A percentile compares a stretch with the other conserved stretches of the same genome.
phyloP scores from a whole-genome alignment of 2,113 vertebrate genomes.

The Lepisosteus osseus region DNA sequence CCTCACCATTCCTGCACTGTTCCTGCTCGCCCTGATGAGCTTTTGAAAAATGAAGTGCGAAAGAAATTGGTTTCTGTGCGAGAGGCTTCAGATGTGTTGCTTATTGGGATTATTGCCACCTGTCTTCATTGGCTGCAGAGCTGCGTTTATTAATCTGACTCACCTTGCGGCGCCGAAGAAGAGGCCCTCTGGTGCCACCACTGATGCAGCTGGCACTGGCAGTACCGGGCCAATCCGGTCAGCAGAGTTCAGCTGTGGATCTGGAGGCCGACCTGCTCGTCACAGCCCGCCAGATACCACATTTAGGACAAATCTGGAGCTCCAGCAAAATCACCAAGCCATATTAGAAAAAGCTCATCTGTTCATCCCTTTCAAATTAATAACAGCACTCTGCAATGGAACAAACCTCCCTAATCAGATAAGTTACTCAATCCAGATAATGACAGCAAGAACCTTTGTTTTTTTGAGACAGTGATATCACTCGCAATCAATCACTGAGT shows the following conservation, averaged over 20 bases:
- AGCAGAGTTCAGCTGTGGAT: constrained; percentile 36
- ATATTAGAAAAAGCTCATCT: constrained; percentile 36
- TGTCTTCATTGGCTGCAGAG: constrained; percentile 68
- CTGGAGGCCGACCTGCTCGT: constrained; percentile 42
- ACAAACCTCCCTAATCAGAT: constrained; percentile 50
- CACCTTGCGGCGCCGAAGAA: constrained; percentile 41
- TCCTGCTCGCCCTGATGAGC: constrained; percentile 69
- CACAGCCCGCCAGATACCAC: constrained; percentile 33
- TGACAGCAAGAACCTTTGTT: constrained; percentile 74
- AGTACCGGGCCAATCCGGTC: constrained; percentile 18
- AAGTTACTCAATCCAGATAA: constrained; percentile 74
- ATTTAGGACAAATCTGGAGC: constrained; percentile 23
- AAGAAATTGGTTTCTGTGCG: constrained; percentile 68
- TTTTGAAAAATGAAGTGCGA: constrained; percentile 66
- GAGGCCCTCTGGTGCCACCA: constrained; percentile 4
- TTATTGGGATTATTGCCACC: constrained; percentile 71
- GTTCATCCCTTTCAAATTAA: constrained; percentile 41
- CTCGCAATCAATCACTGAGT: constrained; percentile 73
- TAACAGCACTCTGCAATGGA: constrained; percentile 35
- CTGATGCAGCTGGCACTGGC: constrained; percentile 5
- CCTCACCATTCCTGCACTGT: constrained; percentile 52
- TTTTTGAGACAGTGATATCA: constrained; percentile 64
- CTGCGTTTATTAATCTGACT: constrained; percentile 66
- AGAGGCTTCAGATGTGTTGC: constrained; percentile 62
- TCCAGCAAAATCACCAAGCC: constrained; percentile 8